Base-by-base conservation (phyloP, 1,140 invertebrate genomes). In the Macrosteles quadrilineatus region DNA sequence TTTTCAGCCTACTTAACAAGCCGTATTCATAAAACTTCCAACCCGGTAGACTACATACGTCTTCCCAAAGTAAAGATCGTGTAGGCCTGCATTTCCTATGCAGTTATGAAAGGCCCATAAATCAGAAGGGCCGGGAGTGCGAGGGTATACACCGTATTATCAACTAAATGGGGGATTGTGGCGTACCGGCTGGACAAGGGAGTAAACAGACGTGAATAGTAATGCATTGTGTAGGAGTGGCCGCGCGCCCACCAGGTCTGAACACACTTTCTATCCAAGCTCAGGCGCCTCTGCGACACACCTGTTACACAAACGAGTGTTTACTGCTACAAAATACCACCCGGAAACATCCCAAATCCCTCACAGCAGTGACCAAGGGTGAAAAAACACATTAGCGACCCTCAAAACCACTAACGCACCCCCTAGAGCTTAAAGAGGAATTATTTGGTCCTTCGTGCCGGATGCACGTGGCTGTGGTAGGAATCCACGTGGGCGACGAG, bases 191-290 rank as follows among this genome's bases (percentile, higher is more conserved):
- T n/a, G 47, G 17, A 50, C 47, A 50, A 50, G 47, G 36, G 47
- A 50, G 47, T 50, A 50, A 50, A 50, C 47, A 50, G 36, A 43
- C 36, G 36, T 50, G 47, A 50, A 50, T 50, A 50, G 47, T 50
- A 50, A 50, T 50, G 47, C 47, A 19, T n/a, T 4, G 32, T 50
- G 47, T 50, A n/a, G 47, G 47, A 50, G 47, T 6, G 47, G 47
- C 47, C 4, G 47, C 21, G 47, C 47, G 47, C 47, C 47, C 21
- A 50, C 47, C n/a, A n/a, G 47, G 6, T 11, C 17, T 19, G 21
- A n/a, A 23, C 47, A 43, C 17, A 23, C 47, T n/a, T 23, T 50
- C 47, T 50, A n/a, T 50, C 47, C 36, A 11, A 9, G 9, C 9
- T 3, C 17, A 4, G 47, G 47, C 47, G 47, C 47, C 47, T 4